Evolutionary conservation across 2,888 invertebrate species (phyloP).

Genomic region (Drosophila colorata): DNA sequence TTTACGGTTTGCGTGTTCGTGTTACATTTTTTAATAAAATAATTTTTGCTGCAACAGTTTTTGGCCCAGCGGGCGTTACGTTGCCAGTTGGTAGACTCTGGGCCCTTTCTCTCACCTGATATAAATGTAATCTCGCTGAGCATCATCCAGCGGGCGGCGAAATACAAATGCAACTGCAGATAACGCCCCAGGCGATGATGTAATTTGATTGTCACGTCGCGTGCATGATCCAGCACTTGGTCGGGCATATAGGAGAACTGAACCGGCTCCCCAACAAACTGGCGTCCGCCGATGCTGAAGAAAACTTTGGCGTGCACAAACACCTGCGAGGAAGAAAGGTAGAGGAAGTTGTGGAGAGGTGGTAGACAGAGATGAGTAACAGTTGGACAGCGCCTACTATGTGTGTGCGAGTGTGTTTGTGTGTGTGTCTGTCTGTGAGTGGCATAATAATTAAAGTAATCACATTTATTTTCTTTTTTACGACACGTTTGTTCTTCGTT

Average conservation of each 20-base stretch:
- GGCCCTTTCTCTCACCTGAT: slow-evolving; percentile 87
- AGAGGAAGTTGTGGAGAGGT: not conserved
- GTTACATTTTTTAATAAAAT: slow-evolving; percentile 63
- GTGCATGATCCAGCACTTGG: slow-evolving; percentile 90
- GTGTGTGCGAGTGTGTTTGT: slow-evolving; percentile 14
- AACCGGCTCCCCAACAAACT: slow-evolving; percentile 90
- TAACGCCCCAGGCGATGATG: slow-evolving; percentile 91
- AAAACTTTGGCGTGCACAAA: slow-evolving; percentile 92
- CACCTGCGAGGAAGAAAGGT: slow-evolving; percentile 86
- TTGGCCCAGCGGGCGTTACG: slow-evolving; percentile 46
- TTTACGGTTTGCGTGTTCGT: slow-evolving; percentile 42
- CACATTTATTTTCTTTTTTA: slow-evolving; percentile 56
- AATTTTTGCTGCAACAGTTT: slow-evolving; percentile 53
- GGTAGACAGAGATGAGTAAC: slow-evolving; percentile 41
- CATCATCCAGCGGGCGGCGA: slow-evolving; percentile 93
- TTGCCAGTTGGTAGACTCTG: slow-evolving; percentile 2
- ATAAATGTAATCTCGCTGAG: slow-evolving; percentile 94
- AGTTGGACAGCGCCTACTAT: slow-evolving; percentile 24
- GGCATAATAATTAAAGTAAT: slow-evolving; percentile 76
- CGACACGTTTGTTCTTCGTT: slow-evolving; percentile 19
- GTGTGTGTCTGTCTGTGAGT: slow-evolving; percentile 50
- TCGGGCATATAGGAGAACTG: slow-evolving; percentile 92
- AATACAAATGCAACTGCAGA: slow-evolving; percentile 91
- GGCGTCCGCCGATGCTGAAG: slow-evolving; percentile 90
- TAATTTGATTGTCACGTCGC: slow-evolving; percentile 92